Conservation (phyloP, 2,888 invertebrate species). For the Automeris io region DNA sequence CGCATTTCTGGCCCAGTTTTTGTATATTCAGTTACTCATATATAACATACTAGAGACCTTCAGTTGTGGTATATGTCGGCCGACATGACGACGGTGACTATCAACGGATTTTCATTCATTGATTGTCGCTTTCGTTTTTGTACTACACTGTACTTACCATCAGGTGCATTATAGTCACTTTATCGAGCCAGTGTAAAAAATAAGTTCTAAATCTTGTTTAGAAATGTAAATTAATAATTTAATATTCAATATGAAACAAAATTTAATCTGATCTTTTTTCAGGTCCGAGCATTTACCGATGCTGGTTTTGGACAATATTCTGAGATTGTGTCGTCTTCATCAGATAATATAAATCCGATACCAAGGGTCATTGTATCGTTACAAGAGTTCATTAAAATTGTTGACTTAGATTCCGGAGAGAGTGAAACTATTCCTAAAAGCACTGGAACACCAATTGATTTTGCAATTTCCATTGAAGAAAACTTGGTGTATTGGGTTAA, state of each 20-base stretch:
- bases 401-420: constrained; percentile 85
- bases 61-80: too few relatives aligned
- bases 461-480: constrained; percentile 82
- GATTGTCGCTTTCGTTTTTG: too few relatives aligned
- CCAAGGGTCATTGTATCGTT: constrained; percentile 87
- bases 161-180: too few relatives aligned
- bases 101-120: too few relatives aligned
- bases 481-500: constrained; percentile 90
- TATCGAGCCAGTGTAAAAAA: too few relatives aligned
- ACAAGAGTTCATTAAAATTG: constrained; percentile 82
- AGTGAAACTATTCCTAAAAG: constrained; percentile 79
- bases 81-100: too few relatives aligned
- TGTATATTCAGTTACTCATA: too few relatives aligned
- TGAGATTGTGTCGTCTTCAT: constrained; percentile 75
- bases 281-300: constrained; percentile 89
- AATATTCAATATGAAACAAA: not conserved
- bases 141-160: too few relatives aligned
- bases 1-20: too few relatives aligned
- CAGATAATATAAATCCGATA: constrained; percentile 85
- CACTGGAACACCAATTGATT: constrained; percentile 82
- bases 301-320: constrained; percentile 86
- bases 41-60: too few relatives aligned
- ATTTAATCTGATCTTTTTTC: constrained; percentile 9
- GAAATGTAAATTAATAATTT: too few relatives aligned
- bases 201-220: too few relatives aligned